Evolutionary conservation across 2,797 vertebrate genomes (phyloP), one percentile per base, ranked within the genome.

Genomic region (Yasuhikotakia modesta): DNA sequence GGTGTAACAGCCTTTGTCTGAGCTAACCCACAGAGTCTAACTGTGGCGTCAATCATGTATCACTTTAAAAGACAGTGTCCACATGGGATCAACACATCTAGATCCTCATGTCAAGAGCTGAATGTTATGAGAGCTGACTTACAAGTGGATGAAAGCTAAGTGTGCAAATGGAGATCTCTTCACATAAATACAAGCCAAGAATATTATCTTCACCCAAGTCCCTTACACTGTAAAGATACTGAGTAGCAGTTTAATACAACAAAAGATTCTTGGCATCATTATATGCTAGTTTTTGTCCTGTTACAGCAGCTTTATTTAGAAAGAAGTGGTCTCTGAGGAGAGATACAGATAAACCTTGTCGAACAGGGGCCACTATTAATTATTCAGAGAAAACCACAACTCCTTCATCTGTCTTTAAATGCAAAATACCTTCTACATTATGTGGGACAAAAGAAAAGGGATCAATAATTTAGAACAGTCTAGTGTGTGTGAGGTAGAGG

Each of bases 381-480:
- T 87, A 86, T 90, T 91, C 85, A 88, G 32, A 78, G 73, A 67
- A 79, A 76, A 80, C 82, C 10, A 19, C 74, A 65, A 70, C 72
- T 85, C 65, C 82, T 83, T 76, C 84, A 82, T 88, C 87, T 86
- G 81, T 87, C 89, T 87, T 85, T 67, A 65, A 81, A 86, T 89
- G 81, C 84, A 86, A 87, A 90, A 84, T 82, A 89, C 86, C 86
- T 86, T 88, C 81, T 81, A 85, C 70, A 84, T 79, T 87, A 73
- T 68, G 66, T 76, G 57, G 77, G 78, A 79, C 77, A 69, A 57
- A 83, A 83, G 80, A 82, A 79, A 55, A 66, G 21, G 11, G 81
- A 89, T 87, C 84, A 87, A 89, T 90, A 80, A 70, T 79, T 80
- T 60, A 60, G 77, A 84, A 63, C 13, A 58, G 43, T 45, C 45